Conservation (phyloP, 1,140 invertebrate genomes). For the Temnothorax longispinosus region DNA sequence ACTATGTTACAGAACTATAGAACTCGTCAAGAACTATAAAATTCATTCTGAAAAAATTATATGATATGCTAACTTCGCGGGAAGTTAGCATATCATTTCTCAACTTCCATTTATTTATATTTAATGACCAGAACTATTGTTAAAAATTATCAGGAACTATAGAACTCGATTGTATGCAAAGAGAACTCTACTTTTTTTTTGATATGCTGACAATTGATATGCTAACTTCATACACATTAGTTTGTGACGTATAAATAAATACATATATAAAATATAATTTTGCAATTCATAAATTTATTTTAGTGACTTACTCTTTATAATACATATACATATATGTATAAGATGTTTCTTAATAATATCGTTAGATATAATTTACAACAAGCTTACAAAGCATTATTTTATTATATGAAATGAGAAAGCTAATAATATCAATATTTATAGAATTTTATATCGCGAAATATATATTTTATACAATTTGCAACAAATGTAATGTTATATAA, state of each 20-base stretch:
- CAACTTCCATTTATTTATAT: too few species aligned
- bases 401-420: not conserved
- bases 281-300: conserved; percentile 7
- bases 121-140: too few species aligned
- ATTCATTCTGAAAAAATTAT: too few species aligned
- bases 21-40: too few species aligned
- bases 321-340: not conserved
- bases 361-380: not conserved
- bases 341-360: not conserved
- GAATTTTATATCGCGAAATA: not conserved
- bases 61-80: too few species aligned
- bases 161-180: too few species aligned
- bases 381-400: not conserved
- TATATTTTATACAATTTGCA: conserved; percentile 51
- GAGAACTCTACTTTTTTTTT: too few species aligned
- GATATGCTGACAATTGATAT: too few species aligned
- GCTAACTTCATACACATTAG: too few species aligned
- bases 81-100: too few species aligned
- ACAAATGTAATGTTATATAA: conserved; percentile 23
- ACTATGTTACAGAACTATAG: too few species aligned
- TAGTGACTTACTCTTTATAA: not conserved
- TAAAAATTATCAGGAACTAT: too few species aligned
- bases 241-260: not conserved
- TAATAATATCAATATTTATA: conserved; percentile 2
- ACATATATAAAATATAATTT: not conserved